Percentiles rank a stretch among this genome's conserved stretches.
Conservation (phyloP, 2,797 vertebrate species). For the Sebastes itinus region DNA sequence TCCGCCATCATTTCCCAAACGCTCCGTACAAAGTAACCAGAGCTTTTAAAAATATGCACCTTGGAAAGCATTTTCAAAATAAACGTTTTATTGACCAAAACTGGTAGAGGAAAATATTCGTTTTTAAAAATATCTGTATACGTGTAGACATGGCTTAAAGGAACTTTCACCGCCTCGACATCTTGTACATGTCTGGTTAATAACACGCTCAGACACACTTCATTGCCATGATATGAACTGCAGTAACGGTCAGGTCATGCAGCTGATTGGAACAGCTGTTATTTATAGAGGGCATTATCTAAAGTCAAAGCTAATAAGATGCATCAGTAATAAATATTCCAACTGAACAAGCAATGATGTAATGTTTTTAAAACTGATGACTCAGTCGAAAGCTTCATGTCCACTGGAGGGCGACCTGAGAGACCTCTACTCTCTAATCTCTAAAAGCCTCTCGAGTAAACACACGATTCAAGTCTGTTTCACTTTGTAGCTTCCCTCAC, state of each 20-base stretch:
- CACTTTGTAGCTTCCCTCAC: background rate
- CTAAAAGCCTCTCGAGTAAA: background rate
- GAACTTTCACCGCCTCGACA: no score
- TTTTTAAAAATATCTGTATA: no score
- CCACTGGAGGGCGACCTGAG: background rate
- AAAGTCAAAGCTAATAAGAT: background rate
- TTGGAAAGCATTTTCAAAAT: no score
- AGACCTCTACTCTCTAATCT: background rate
- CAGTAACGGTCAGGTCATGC: background rate
- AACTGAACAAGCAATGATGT: background rate
- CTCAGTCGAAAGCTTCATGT: background rate
- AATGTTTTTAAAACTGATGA: background rate
- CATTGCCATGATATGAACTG: background rate
- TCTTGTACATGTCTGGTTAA: no score
- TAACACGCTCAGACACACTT: background rate
- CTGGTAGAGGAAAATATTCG: no score
- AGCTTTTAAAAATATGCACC: no score
- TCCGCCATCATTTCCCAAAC: no score
- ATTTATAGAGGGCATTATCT: background rate
- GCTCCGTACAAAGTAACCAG: no score
- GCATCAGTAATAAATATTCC: background rate
- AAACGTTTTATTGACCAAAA: no score
- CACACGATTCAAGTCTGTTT: background rate
- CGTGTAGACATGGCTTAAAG: no score
- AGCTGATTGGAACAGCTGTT: background rate